phyloP scores from a whole-genome alignment of 2,888 invertebrate species.

The Horisme vitalbata region DNA sequence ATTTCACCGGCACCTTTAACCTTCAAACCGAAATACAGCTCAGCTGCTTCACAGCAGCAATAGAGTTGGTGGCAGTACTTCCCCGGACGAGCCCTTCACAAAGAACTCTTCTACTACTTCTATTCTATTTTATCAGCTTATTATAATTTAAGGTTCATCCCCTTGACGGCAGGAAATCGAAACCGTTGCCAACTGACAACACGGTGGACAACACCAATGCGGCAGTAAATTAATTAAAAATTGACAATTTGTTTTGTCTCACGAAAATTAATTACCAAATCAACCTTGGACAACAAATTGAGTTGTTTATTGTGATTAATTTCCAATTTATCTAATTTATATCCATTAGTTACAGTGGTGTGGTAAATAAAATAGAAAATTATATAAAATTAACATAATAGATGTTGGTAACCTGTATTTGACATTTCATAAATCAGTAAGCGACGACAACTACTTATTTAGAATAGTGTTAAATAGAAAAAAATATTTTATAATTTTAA shows the following conservation, averaged over 20 bases:
- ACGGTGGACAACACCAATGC: conserved; percentile 36
- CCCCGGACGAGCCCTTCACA: no score
- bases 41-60: no score
- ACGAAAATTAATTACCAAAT: conserved; percentile 47
- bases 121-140: no score
- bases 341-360: conserved; percentile 17
- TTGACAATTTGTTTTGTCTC: conserved; percentile 45
- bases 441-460: conserved; percentile 6
- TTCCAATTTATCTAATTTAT: conserved; percentile 22
- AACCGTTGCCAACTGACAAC: conserved; percentile 19
- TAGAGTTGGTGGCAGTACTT: no score
- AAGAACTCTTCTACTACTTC: no score
- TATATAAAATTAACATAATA: conserved; percentile 15
- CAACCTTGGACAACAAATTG: conserved; percentile 42
- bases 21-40: no score
- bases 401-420: conserved; percentile 18
- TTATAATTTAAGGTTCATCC: no score
- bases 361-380: conserved; percentile 23
- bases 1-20: no score
- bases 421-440: conserved; percentile 17
- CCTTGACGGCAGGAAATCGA: conserved; percentile 39
- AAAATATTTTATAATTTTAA: no score
- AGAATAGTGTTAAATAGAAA: not conserved
- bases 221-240: conserved; percentile 34
- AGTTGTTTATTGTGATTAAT: conserved; percentile 31